A percentile compares a stretch with the other conserved stretches of the same genome.
Evolutionary conservation across 2,113 vertebrate species (phyloP).

Genomic region (Nibea coibor): DNA sequence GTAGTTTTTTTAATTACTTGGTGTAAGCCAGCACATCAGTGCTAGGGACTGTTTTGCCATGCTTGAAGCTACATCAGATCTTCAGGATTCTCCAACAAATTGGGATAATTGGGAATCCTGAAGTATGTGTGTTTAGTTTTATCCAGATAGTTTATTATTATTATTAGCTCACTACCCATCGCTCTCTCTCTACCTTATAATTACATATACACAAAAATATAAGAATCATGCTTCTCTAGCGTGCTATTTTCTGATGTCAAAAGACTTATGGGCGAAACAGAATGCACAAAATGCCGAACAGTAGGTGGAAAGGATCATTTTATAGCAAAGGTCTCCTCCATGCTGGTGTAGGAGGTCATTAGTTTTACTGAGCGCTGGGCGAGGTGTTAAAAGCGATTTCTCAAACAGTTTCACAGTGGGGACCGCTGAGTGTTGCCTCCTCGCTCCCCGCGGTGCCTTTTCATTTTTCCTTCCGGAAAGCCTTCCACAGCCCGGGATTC

Average conservation of each 20-base stretch:
- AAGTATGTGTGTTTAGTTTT: neutral
- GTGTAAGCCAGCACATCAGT: neutral
- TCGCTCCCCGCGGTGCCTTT: slow-evolving; percentile 37
- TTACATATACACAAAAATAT: neutral
- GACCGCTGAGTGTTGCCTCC: slow-evolving; percentile 39
- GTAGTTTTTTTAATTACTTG: neutral
- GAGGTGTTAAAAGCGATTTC: slow-evolving; percentile 64
- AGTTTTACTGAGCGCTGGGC: slow-evolving; percentile 27
- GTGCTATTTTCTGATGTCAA: neutral
- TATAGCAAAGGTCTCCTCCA: slow-evolving; percentile 33
- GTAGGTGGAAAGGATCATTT: slow-evolving; percentile 29
- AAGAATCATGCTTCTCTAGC: neutral
- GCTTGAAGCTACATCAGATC: neutral
- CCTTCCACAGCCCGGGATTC: slow-evolving; percentile 14
- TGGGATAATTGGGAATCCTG: neutral
- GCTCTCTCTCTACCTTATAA: no score
- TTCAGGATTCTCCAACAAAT: neutral
- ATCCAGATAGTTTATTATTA: neutral
- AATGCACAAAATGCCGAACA: slow-evolving; percentile 24
- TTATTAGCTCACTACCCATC: neutral
- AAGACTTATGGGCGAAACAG: neutral
- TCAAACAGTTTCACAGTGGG: slow-evolving; percentile 34
- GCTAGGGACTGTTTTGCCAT: neutral
- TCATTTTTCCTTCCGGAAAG: slow-evolving; percentile 38
- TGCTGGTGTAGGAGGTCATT: slow-evolving; percentile 39